Conservation (phyloP, 92 coral and sea anemone species). For the Parazoanthus darwini region DNA sequence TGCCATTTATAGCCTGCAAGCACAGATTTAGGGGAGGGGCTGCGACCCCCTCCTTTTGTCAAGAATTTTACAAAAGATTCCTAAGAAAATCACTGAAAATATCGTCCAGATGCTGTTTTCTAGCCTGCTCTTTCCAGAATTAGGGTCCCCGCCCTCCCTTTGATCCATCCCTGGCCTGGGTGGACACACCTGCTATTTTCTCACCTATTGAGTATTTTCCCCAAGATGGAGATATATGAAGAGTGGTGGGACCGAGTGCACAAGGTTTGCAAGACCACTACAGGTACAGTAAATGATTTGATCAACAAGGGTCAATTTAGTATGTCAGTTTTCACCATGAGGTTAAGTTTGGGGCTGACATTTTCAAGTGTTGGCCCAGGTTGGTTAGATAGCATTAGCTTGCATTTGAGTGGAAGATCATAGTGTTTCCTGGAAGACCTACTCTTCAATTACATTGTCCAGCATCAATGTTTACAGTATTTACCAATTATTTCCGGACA, state of each 20-base stretch:
- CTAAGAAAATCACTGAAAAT: no score
- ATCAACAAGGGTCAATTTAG: neutral
- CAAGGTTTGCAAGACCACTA: conserved; percentile 45
- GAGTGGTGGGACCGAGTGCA: conserved; percentile 51
- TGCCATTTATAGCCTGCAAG: no score
- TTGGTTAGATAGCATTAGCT: neutral
- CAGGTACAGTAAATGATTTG: conserved; percentile 41
- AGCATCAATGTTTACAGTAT: neutral
- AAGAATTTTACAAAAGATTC: no score
- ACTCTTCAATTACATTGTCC: neutral
- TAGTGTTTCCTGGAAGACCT: neutral
- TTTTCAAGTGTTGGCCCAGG: no score
- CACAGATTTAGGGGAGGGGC: no score
- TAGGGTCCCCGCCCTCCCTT: no score
- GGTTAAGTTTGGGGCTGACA: neutral
- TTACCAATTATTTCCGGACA: neutral
- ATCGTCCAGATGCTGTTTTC: no score
- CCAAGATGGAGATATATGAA: conserved; percentile 60
- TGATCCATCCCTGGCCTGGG: no score
- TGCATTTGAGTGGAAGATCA: neutral
- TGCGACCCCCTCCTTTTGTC: no score
- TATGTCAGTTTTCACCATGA: no score
- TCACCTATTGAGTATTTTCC: neutral
- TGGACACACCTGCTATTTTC: no score
- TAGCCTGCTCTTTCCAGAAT: no score